Conservation (phyloP, 2,888 invertebrate species). For the Caprella mutica region DNA sequence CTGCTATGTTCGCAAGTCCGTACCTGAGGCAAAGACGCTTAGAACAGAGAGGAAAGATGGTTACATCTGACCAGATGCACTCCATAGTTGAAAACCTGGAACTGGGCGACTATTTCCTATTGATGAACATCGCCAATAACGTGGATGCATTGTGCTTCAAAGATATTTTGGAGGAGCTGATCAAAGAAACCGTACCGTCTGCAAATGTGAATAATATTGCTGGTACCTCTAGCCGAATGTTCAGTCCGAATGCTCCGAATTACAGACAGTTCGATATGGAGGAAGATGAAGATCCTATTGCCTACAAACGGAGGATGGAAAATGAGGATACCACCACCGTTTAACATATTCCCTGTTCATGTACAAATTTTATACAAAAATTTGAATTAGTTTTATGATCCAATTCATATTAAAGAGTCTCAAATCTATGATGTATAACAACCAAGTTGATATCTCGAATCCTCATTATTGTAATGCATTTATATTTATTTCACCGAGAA, state of each 20-base stretch:
- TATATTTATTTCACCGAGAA: too few species aligned
- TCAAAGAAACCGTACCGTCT: neutral
- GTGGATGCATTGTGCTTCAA: conserved; percentile 19
- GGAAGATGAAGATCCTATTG: conserved; percentile 3
- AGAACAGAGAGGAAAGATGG: conserved; percentile 2
- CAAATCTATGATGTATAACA: too few species aligned
- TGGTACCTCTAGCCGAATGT: neutral
- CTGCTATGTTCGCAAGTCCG: conserved; percentile 9
- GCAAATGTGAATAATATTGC: neutral
- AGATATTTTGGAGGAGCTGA: conserved; percentile 13
- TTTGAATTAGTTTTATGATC: too few species aligned
- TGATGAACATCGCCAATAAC: conserved; percentile 23
- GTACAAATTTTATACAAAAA: too few species aligned
- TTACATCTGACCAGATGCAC: neutral
- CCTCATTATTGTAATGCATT: too few species aligned
- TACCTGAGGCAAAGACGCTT: conserved; percentile 12
- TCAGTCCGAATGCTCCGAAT: neutral
- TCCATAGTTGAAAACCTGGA: conserved; percentile 14
- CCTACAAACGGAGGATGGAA: conserved; percentile 10
- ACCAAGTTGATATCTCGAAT: too few species aligned
- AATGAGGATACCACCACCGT: neutral
- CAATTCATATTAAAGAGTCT: too few species aligned
- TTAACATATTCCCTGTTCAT: too few species aligned
- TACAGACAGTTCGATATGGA: conserved; percentile 13
- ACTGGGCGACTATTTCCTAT: conserved; percentile 29